Percentiles rank a stretch among this genome's conserved stretches.
Conservation (phyloP, 92 coral and sea anemone genomes). For the Porites cylindrica region DNA sequence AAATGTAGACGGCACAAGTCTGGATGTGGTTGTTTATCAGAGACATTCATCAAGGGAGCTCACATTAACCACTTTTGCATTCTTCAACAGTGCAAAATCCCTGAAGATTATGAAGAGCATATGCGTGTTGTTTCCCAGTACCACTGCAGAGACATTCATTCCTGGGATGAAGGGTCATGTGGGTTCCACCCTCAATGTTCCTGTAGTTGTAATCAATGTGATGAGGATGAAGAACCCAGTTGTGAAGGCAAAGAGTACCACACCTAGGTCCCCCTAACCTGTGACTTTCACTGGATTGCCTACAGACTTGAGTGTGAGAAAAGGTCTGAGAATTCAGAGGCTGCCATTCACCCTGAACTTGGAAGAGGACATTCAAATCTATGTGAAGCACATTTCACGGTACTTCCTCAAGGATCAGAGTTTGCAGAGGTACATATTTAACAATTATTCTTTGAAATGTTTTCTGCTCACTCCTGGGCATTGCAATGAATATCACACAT, state of each 20-base stretch:
- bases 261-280: conserved; percentile 53
- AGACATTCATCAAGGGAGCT: conserved; percentile 33
- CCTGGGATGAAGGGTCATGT: conserved; percentile 38
- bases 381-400: conserved; percentile 57
- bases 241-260: conserved; percentile 47
- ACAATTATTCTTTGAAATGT: neutral
- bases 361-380: conserved; percentile 67
- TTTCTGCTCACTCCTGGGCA: too few species aligned
- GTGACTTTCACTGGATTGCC: conserved; percentile 56
- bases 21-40: conserved; percentile 48
- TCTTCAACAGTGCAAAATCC: conserved; percentile 41
- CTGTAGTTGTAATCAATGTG: conserved; percentile 37
- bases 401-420: conserved; percentile 58
- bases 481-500: too few species aligned
- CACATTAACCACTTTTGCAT: conserved; percentile 58
- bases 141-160: conserved; percentile 40
- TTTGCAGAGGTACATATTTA: conserved; percentile 48
- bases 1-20: conserved; percentile 41
- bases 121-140: conserved; percentile 34
- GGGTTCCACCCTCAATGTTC: conserved; percentile 9
- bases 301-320: conserved; percentile 66
- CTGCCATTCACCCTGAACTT: conserved; percentile 53
- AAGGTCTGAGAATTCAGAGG: conserved; percentile 62
- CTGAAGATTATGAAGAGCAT: conserved; percentile 27
- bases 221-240: conserved; percentile 26